phyloP scores from a whole-genome alignment of 2,888 invertebrate genomes.

The Ommatoiulus sabulosus region DNA sequence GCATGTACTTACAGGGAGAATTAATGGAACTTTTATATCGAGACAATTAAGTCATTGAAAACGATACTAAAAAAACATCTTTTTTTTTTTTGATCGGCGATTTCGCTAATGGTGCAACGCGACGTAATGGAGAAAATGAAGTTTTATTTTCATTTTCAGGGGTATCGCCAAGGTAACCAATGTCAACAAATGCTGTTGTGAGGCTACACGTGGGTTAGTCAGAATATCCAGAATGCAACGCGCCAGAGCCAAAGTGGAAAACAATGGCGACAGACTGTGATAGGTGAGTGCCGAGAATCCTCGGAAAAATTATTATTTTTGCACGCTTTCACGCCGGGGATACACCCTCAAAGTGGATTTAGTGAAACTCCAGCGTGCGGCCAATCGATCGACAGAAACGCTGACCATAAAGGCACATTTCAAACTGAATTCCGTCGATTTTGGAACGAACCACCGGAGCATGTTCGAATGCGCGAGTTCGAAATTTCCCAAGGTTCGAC shows the following conservation, averaged over 20 bases:
- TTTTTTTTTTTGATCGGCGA: background rate
- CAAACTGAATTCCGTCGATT: background rate
- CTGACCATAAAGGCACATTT: background rate
- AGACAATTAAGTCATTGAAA: background rate
- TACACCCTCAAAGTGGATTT: background rate
- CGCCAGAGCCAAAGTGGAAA: background rate
- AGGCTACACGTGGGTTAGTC: constrained; percentile 34
- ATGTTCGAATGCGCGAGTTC: background rate
- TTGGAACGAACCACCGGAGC: background rate
- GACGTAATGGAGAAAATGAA: too few species aligned
- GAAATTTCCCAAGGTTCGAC: background rate
- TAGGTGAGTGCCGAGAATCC: background rate
- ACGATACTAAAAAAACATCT: background rate
- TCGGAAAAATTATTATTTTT: background rate
- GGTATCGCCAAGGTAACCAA: constrained; percentile 48
- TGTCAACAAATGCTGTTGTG: constrained; percentile 50
- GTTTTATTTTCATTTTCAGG: background rate
- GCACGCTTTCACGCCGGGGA: background rate
- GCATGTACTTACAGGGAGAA: background rate
- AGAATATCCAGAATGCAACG: constrained; percentile 12
- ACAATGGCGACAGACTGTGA: constrained; percentile 22
- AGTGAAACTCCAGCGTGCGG: background rate
- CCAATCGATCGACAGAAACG: background rate
- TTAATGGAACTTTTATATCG: background rate
- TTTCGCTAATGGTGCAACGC: too few species aligned